A percentile compares a stretch with the other conserved stretches of the same genome.
phyloP scores from a whole-genome alignment of 2,888 invertebrate genomes.

The Linnaemya tessellans region DNA sequence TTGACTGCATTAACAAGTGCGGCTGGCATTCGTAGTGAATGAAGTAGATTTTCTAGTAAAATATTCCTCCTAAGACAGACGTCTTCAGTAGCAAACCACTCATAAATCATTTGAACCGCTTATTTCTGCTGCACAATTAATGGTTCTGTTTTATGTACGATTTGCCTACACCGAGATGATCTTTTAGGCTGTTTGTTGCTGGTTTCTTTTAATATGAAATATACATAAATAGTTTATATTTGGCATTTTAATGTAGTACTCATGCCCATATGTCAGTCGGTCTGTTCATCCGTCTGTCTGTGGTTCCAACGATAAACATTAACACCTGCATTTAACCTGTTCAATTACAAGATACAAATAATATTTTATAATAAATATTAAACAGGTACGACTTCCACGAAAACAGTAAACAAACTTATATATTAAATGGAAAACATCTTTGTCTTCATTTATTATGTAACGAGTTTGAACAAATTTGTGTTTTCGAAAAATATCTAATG shows the following conservation, averaged over 20 bases:
- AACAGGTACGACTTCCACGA: constrained; percentile 28
- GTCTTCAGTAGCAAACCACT: constrained; percentile 58
- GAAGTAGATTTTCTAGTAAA: constrained; percentile 8
- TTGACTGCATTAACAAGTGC: constrained; percentile 25
- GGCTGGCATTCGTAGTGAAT: background rate
- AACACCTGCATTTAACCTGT: constrained; percentile 64
- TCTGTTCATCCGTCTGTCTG: constrained; percentile 6
- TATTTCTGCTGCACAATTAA: constrained; percentile 62
- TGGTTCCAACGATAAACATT: constrained; percentile 52
- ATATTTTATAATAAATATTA: constrained; percentile 51
- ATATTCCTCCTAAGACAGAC: constrained; percentile 44
- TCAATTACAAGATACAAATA: constrained; percentile 54
- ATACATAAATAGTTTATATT: constrained; percentile 43
- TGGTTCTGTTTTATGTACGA: constrained; percentile 49
- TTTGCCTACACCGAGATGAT: constrained; percentile 39
- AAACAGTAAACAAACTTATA: background rate
- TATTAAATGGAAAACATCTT: constrained; percentile 19
- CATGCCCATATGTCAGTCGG: background rate
- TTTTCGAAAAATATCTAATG: background rate
- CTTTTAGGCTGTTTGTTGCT: background rate
- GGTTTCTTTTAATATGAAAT: background rate
- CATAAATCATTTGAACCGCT: constrained; percentile 62
- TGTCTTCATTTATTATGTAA: constrained; percentile 39
- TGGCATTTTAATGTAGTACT: constrained; percentile 40
- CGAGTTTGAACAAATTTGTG: constrained; percentile 7